A percentile compares a stretch with the other conserved stretches of the same genome.
Evolutionary conservation across 1,140 invertebrate genomes (phyloP).

Genomic region (Monomorium pharaonis): DNA sequence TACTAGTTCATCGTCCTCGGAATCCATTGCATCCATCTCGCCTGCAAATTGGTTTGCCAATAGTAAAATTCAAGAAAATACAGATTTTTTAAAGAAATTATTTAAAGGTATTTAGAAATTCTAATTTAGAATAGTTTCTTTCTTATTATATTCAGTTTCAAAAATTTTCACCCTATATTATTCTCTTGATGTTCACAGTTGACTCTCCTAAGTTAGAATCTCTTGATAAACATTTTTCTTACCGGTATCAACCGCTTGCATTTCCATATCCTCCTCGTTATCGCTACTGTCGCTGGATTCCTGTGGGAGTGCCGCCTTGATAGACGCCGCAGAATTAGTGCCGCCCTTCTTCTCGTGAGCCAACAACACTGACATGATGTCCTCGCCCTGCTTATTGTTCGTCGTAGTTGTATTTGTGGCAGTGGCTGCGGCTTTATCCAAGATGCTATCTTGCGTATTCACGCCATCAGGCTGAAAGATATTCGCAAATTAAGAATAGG

Average conservation of each 20-base stretch:
- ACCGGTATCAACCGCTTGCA: slow-evolving; percentile 85
- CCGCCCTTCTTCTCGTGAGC: slow-evolving; percentile 94
- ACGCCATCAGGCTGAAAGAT: slow-evolving; percentile 80
- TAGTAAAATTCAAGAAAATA: neutral
- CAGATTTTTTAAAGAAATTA: slow-evolving; percentile 66
- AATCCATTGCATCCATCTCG: slow-evolving; percentile 92
- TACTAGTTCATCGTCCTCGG: slow-evolving; percentile 94
- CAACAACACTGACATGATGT: slow-evolving; percentile 96
- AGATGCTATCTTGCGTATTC: slow-evolving; percentile 82
- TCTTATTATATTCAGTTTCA: neutral
- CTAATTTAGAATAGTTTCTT: neutral
- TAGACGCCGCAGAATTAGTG: slow-evolving; percentile 86
- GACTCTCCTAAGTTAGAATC: neutral
- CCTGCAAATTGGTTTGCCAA: slow-evolving; percentile 80
- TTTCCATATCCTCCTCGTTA: slow-evolving; percentile 88
- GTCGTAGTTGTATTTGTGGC: slow-evolving; percentile 84
- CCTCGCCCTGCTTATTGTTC: slow-evolving; percentile 90
- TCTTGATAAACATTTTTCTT: slow-evolving; percentile 67
- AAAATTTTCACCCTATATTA: neutral
- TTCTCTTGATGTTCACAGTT: neutral
- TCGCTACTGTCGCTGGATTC: slow-evolving; percentile 92
- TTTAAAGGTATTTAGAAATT: too few species aligned
- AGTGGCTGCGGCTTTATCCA: slow-evolving; percentile 85
- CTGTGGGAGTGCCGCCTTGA: slow-evolving; percentile 87
- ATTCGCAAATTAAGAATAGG: slow-evolving; percentile 4